Conservation (phyloP, 2,888 invertebrate genomes). For the Aphidius colemani region DNA sequence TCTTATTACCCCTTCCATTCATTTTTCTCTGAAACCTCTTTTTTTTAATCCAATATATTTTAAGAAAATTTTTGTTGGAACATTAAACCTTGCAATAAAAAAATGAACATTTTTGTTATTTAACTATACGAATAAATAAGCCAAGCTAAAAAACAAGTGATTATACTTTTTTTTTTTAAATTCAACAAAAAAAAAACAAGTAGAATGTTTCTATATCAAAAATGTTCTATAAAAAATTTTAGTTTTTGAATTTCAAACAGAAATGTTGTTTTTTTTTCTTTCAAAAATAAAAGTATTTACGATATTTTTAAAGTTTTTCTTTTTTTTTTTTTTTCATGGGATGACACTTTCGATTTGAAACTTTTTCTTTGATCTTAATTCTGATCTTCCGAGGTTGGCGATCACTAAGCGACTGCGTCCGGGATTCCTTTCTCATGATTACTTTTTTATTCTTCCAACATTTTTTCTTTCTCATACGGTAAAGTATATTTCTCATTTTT, state of each 20-base stretch:
- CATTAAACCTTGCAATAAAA: background rate
- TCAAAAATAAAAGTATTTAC: no score
- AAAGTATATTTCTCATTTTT: no score
- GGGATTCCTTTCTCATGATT: background rate
- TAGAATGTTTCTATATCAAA: no score
- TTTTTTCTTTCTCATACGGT: no score
- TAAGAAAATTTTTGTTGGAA: background rate
- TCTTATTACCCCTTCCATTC: slow-evolving; percentile 9
- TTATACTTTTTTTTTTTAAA: no score
- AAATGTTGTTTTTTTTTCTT: no score
- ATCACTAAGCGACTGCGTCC: background rate
- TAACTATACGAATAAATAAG: no score
- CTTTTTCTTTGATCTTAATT: background rate
- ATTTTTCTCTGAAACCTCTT: background rate
- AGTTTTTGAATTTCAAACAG: no score
- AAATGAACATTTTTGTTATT: no score
- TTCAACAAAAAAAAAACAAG: no score
- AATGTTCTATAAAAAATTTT: no score
- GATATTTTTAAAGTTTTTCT: background rate
- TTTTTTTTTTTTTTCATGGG: background rate
- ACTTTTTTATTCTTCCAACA: background rate
- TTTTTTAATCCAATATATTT: background rate
- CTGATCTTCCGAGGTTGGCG: background rate
- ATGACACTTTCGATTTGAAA: background rate
- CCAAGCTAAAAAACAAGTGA: no score